phyloP scores from a whole-genome alignment of 1,140 invertebrate genomes.

The Zaprionus kolodkinae region DNA sequence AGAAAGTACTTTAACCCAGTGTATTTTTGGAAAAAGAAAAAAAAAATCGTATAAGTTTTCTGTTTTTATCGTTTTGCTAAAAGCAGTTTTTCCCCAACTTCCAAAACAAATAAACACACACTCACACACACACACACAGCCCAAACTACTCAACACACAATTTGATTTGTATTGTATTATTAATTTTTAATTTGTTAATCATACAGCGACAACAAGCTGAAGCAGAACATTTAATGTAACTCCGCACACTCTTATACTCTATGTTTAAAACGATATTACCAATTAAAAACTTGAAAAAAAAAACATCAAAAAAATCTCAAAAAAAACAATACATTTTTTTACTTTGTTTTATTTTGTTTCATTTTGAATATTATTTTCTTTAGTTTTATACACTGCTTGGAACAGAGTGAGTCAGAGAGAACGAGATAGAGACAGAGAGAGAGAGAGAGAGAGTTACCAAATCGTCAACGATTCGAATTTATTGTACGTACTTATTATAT shows the following conservation, averaged over 20 bases:
- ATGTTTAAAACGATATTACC: slow-evolving; percentile 74
- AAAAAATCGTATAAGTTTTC: slow-evolving; percentile 18
- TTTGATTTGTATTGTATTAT: slow-evolving; percentile 63
- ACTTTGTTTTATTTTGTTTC: slow-evolving; percentile 60
- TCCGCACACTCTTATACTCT: slow-evolving; percentile 59
- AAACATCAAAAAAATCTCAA: slow-evolving; percentile 61
- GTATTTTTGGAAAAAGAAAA: slow-evolving; percentile 34
- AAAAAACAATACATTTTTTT: slow-evolving; percentile 53
- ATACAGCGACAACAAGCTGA: slow-evolving; percentile 36
- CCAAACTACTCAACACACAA: slow-evolving; percentile 20
- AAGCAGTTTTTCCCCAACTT: slow-evolving; percentile 16
- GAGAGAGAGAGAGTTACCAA: slow-evolving; percentile 39
- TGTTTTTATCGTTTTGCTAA: slow-evolving; percentile 34
- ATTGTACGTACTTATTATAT: slow-evolving; percentile 59
- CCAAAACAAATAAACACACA: neutral
- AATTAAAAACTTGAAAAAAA: slow-evolving; percentile 66
- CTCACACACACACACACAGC: neutral
- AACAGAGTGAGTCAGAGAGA: neutral
- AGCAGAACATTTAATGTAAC: slow-evolving; percentile 71
- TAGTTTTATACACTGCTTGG: slow-evolving; percentile 18
- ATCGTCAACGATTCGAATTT: slow-evolving; percentile 73
- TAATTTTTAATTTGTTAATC: slow-evolving; percentile 72
- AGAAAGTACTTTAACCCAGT: slow-evolving; percentile 52
- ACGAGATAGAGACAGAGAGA: slow-evolving; percentile 12
- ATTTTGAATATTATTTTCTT: neutral